Evolutionary conservation across 2,113 vertebrate genomes (phyloP), one percentile per base, ranked within the genome.

Genomic region (Accipiter cooperii): DNA sequence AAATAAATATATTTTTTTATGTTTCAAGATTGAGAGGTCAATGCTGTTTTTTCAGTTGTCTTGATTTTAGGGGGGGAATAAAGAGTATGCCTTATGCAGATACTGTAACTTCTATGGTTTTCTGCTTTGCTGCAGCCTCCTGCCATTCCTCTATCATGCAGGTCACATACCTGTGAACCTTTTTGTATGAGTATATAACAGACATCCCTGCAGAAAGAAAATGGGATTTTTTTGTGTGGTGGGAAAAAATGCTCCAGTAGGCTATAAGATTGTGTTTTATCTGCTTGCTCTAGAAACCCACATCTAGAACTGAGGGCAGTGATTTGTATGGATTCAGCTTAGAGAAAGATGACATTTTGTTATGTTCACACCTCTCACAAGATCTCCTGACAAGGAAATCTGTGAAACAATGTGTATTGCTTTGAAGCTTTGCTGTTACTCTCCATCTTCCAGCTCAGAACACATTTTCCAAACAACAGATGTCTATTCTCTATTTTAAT

Each of bases 381-480:
- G 86, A 90, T 87, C 89, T 87, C 88, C 89, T 92, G 86, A 95
- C 85, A 78, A 90, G 92, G 36, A 93, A 91, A 94, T 83, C 84
- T 90, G 92, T 92, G 94, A 95, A 93, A 97, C 89, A 96, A 91
- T 96, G 96, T 95, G 90, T 92, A 84, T 94, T 97, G 26, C 91
- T 96, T 87, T 6, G 10, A 40, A 92, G 76, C 73, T 94, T 84
- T 94, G 69, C 95, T 95, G 92, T 87, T 97, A 90, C 88, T 93
- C 93, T 92, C 65, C 57, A 90, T 66, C 76, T 96, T 89, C 70
- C 70, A 61, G 84, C 69, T 87, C 93, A 58, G 95, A 96, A 61
- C 87, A 83, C 75, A 83, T 70, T 94, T 93, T 55, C 83, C 84
- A 89, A 90, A 97, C 90, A 95, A 68, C 94, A 94, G 89, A 96